These are phyloP conservation scores for Ladona fulva DNA, from an alignment of 1,140 invertebrate genomes.

Conservation along the genomic window DNA sequence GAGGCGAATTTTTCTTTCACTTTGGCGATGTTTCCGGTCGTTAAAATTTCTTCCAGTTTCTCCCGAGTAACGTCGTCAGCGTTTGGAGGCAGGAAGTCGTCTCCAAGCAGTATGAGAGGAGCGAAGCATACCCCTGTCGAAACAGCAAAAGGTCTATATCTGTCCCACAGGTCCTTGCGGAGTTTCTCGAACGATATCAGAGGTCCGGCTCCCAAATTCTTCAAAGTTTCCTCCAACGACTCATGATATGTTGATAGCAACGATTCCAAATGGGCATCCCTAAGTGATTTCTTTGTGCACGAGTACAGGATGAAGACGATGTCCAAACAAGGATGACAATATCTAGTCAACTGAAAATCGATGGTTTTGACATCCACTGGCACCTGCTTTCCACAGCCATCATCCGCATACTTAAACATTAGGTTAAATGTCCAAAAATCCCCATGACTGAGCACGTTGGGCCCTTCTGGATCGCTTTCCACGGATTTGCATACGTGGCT, in stretches of 20 bases:
- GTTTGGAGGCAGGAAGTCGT: not conserved
- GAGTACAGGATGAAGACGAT: not conserved
- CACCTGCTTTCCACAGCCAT: not conserved
- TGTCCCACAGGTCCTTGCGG: not conserved
- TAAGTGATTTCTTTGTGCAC: not conserved
- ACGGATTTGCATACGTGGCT: not conserved
- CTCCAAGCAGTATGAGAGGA: not conserved
- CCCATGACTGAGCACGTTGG: conserved; percentile 16
- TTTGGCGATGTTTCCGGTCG: not conserved
- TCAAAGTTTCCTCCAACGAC: not conserved
- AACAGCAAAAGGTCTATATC: not conserved
- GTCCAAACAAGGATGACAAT: not conserved
- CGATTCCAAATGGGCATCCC: not conserved
- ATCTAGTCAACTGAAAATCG: conserved; percentile 23
- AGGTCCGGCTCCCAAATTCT: not conserved
- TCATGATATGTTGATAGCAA: not conserved
- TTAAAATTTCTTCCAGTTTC: not conserved
- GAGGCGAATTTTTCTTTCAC: not conserved
- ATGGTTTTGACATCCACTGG: conserved; percentile 18
- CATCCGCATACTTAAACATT: conserved; percentile 18
- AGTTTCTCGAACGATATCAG: not conserved
- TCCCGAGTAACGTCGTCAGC: not conserved
- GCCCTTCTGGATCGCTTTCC: not conserved
- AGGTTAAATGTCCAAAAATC: conserved; percentile 22
- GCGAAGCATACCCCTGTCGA: not conserved